Evolutionary conservation across 2,797 vertebrate genomes (phyloP).

Genomic region (Melanotaenia parkinsoni): DNA sequence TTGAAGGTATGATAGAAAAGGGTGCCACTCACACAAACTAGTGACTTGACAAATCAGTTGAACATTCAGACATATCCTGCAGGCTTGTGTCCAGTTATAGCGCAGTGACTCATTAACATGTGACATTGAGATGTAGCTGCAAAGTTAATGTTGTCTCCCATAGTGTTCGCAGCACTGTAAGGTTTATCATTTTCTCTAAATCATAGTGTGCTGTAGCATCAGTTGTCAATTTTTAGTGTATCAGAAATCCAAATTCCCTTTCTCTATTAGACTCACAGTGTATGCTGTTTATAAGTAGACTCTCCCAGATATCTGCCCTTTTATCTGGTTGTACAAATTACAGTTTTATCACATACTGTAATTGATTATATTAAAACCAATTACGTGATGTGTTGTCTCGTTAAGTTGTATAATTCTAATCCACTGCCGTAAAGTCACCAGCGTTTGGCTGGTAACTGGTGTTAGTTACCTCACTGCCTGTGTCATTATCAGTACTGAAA

Average conservation of each 20-base stretch:
- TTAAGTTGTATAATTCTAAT: conserved; percentile 17
- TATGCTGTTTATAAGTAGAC: conserved; percentile 35
- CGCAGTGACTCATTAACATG: conserved; percentile 43
- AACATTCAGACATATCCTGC: conserved; percentile 37
- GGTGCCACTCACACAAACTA: conserved; percentile 22
- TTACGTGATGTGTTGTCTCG: conserved; percentile 16
- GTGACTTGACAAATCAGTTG: conserved; percentile 33
- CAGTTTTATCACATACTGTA: neutral
- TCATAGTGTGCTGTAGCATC: conserved; percentile 14
- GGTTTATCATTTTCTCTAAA: conserved; percentile 10
- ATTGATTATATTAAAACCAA: conserved; percentile 20
- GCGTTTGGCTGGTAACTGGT: conserved; percentile 29
- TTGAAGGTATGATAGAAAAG: conserved; percentile 33
- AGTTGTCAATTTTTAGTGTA: conserved; percentile 30
- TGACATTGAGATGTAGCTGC: conserved; percentile 39
- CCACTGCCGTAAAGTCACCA: conserved; percentile 12
- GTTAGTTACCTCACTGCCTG: conserved; percentile 27
- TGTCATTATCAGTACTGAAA: conserved; percentile 41
- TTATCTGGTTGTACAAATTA: conserved; percentile 16
- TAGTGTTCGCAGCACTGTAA: conserved; percentile 18
- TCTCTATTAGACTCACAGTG: conserved; percentile 29
- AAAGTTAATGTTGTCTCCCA: conserved; percentile 31
- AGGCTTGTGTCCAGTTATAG: conserved; percentile 44
- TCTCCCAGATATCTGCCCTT: neutral
- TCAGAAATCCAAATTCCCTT: conserved; percentile 31